Percentiles rank a stretch among this genome's conserved stretches.
These are phyloP conservation scores for Biston stratarius DNA, from an alignment of 2,888 invertebrate species.

Conservation along the genomic window DNA sequence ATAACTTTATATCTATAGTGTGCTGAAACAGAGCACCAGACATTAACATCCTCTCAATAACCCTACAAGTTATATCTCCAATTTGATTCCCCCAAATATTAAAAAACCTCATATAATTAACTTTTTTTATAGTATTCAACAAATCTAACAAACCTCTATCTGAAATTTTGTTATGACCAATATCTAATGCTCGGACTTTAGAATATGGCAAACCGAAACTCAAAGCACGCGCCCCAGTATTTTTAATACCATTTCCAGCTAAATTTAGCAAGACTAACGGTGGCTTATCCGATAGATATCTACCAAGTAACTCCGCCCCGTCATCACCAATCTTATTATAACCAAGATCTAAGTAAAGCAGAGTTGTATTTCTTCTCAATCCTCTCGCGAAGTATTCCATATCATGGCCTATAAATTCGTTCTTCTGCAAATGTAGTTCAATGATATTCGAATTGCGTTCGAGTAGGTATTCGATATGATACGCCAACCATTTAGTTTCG, in stretches of 20 bases:
- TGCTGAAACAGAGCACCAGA: conserved; percentile 72
- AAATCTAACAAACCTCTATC: conserved; percentile 83
- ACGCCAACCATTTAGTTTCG: conserved; percentile 81
- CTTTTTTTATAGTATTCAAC: conserved; percentile 86
- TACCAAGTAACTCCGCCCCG: conserved; percentile 82
- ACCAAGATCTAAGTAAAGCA: conserved; percentile 87
- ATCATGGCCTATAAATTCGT: conserved; percentile 87
- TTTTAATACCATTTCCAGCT: conserved; percentile 84
- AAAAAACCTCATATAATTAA: conserved; percentile 68
- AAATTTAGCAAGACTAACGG: conserved; percentile 82
- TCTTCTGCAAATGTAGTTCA: conserved; percentile 87
- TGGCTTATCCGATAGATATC: conserved; percentile 83
- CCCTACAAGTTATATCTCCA: conserved; percentile 70
- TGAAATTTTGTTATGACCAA: conserved; percentile 84
- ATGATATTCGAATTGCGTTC: conserved; percentile 74
- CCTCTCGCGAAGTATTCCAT: conserved; percentile 85
- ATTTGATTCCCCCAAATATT: conserved; percentile 79
- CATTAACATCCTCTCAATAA: conserved; percentile 71
- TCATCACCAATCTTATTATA: conserved; percentile 87
- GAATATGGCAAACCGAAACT: conserved; percentile 86
- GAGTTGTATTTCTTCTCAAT: conserved; percentile 76
- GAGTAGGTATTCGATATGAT: conserved; percentile 77
- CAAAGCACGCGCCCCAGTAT: conserved; percentile 85
- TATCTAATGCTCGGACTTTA: conserved; percentile 85
- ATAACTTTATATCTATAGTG: conserved; percentile 71